A percentile compares a stretch with the other conserved stretches of the same genome.
phyloP scores from a whole-genome alignment of 2,888 invertebrate genomes.

The Ischnura elegans region DNA sequence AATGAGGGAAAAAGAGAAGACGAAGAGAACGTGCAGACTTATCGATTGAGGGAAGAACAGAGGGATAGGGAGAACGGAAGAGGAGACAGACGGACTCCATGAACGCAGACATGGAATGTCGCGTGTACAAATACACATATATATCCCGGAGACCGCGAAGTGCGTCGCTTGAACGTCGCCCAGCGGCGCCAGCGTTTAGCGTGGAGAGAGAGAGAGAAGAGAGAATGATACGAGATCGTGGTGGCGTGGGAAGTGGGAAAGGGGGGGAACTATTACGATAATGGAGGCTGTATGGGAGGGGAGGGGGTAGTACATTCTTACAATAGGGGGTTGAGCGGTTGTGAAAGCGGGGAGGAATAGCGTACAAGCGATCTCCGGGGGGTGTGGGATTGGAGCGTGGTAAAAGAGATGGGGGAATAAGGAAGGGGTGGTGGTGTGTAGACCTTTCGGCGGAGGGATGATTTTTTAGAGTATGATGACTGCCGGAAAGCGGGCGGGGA shows the following conservation, averaged over 20 bases:
- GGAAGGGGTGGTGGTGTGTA: neutral
- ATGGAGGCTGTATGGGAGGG: neutral
- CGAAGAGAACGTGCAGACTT: neutral
- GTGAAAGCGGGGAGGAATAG: neutral
- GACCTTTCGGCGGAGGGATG: neutral
- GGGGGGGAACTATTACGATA: slow-evolving; percentile 12
- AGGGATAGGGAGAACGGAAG: neutral
- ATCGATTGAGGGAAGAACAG: neutral
- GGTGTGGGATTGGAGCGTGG: neutral
- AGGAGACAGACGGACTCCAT: neutral
- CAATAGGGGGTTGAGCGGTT: neutral
- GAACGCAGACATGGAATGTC: neutral
- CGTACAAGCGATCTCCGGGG: no score
- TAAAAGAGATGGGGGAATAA: neutral
- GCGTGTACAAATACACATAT: neutral
- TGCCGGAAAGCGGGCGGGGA: neutral
- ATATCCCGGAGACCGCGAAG: neutral
- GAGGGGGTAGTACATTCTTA: no score
- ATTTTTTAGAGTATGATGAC: neutral
- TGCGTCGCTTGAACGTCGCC: neutral
- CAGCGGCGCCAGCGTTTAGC: slow-evolving; percentile 3
- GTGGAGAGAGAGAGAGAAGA: neutral
- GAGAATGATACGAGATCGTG: neutral
- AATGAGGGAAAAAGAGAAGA: neutral
- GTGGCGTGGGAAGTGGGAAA: neutral